These are phyloP conservation scores for Channallabes apus DNA, from an alignment of 2,797 vertebrate species.

Conservation along the genomic window DNA sequence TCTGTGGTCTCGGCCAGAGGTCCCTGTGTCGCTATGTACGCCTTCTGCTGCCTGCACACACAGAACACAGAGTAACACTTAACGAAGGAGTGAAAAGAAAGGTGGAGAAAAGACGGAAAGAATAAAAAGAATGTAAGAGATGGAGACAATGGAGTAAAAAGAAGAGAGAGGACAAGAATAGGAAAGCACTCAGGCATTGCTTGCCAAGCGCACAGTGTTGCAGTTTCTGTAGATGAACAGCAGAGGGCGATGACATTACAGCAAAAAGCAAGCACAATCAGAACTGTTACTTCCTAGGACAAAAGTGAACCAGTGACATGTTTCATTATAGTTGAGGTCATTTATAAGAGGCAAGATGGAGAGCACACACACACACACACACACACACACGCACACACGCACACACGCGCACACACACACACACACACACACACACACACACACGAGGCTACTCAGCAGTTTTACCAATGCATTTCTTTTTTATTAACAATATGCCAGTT, in stretches of 20 bases:
- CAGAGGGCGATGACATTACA: constrained; percentile 48
- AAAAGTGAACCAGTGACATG: not conserved
- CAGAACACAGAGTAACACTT: not conserved
- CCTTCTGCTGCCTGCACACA: constrained; percentile 88
- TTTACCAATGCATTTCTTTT: not conserved
- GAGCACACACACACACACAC: not conserved
- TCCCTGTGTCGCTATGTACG: constrained; percentile 95
- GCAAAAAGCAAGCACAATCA: not conserved
- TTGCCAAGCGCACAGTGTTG: not conserved
- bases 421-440: not conserved
- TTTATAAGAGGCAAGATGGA: constrained; percentile 28
- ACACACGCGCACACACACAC: not conserved
- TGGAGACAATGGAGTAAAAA: not conserved
- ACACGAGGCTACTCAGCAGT: not conserved
- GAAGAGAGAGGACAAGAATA: not conserved
- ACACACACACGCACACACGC: constrained; percentile 16
- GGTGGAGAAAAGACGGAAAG: not conserved
- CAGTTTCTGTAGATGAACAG: constrained; percentile 15
- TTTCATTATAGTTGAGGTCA: constrained; percentile 15
- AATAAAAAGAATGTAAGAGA: not conserved
- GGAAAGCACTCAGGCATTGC: not conserved
- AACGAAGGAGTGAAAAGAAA: not conserved
- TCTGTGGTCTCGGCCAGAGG: constrained; percentile 93
- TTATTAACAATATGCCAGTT: not conserved
- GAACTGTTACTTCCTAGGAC: not conserved